These are phyloP conservation scores for Scolopax rusticola DNA, from an alignment of 2,797 vertebrate species.

Conservation along the genomic window DNA sequence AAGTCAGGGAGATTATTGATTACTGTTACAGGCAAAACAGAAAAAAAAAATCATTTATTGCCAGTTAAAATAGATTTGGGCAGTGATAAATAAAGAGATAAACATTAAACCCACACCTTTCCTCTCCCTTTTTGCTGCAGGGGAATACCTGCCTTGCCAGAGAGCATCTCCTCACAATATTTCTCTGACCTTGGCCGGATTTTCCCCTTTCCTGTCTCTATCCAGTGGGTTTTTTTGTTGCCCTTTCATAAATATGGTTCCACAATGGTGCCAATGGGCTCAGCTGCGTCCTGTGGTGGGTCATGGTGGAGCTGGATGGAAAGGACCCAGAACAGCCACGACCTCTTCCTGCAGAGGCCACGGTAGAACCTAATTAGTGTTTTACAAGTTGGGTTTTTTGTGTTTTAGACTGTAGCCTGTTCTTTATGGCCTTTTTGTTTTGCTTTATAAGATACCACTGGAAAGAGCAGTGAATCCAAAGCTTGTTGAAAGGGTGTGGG, in stretches of 20 bases:
- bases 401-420: neutral
- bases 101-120: neutral
- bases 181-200: neutral
- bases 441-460: neutral
- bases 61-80: neutral
- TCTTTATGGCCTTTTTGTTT: neutral
- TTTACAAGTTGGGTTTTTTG: too few relatives aligned
- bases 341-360: neutral
- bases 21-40: neutral
- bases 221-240: neutral
- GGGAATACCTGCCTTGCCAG: neutral
- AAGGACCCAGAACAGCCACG: neutral
- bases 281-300: neutral
- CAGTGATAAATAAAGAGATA: neutral
- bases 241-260: neutral
- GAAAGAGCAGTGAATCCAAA: neutral
- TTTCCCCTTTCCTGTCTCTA: neutral
- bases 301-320: neutral
- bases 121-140: neutral
- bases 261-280: accelerated
- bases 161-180: neutral
- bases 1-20: neutral
- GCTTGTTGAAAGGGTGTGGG: neutral
- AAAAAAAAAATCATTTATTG: neutral
- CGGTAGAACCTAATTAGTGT: neutral